Evolutionary conservation across 2,797 vertebrate species (phyloP).

Genomic region (Pseudocheirus occidentalis): DNA sequence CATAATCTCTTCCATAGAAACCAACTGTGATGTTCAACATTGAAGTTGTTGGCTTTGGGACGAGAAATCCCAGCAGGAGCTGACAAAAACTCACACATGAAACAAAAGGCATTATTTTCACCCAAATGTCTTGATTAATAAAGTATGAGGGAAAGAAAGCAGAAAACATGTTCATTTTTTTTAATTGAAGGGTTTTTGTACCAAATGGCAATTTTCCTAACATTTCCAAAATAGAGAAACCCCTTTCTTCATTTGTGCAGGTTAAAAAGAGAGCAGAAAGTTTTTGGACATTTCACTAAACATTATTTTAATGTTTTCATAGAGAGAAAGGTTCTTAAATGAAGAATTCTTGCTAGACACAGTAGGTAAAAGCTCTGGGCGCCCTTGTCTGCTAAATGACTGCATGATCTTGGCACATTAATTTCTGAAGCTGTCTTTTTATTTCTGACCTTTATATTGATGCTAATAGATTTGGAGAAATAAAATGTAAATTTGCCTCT

Average conservation of each 20-base stretch:
- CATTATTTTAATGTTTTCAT: constrained; percentile 53
- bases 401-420: constrained; percentile 76
- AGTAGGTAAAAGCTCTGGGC: constrained; percentile 74
- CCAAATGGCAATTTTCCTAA: constrained; percentile 7
- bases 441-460: constrained; percentile 82
- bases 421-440: constrained; percentile 79
- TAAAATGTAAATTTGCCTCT: constrained; percentile 84
- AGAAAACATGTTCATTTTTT: accelerated
- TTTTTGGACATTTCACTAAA: constrained; percentile 49
- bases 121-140: constrained; percentile 14
- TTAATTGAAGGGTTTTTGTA: background rate
- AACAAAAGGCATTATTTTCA: constrained; percentile 18
- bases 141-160: constrained; percentile 6
- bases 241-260: constrained; percentile 1
- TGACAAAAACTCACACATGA: background rate
- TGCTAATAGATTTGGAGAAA: constrained; percentile 84
- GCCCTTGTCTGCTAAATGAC: constrained; percentile 77
- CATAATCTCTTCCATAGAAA: constrained; percentile 45
- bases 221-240: background rate
- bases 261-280: constrained; percentile 44
- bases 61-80: background rate
- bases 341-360: constrained; percentile 76
- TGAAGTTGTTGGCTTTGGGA: constrained; percentile 3
- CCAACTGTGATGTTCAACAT: background rate
- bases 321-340: constrained; percentile 71